Evolutionary conservation across 1,140 invertebrate genomes (phyloP), one percentile per base, ranked within the genome.

Genomic region (Agraylea sexmaculata): DNA sequence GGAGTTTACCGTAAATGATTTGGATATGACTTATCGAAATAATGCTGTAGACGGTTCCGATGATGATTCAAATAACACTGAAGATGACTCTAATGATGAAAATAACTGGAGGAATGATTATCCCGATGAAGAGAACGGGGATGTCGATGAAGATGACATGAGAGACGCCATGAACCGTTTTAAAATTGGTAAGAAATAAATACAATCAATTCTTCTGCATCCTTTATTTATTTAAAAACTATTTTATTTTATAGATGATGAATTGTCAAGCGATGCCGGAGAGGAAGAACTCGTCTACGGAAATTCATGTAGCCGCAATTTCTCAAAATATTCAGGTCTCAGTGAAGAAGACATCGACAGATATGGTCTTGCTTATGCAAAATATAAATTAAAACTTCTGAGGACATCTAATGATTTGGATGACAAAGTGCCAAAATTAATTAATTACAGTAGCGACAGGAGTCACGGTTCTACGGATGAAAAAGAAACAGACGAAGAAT

Each of bases 71-170:
- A 50, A 55, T 38, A 25, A 8, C n/a, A 36, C 46, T 34, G 53
- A 57, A 29, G 66, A 69, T 51, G 70, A 74, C 56, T 72, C 70
- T 0, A 74, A 74, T 60, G 67, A 66, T 46, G 71, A 74, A 54
- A 69, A 66, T 50, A 63, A 72, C 50, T 71, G 64, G 61, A 56
- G 64, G 18, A 74, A 74, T 58, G 70, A 73, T 21, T 74, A 74
- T 47, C 71, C 71, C 13, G 70, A 73, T 47, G 60, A 60, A 1
- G 69, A 72, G 30, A 49, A 59, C 10, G 68, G 69, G 43, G 69
- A 66, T 45, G 60, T 70, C 18, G 58, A 64, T 49, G 66, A 70
- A 46, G 67, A 70, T 15, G 69, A 70, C 44, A 73, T 72, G 62
- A 50, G 62, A 7, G 51, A 48, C 15, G 66, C 67, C 20, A 59